Evolutionary conservation across 2,888 invertebrate species (phyloP).

Genomic region (Bombylius major): DNA sequence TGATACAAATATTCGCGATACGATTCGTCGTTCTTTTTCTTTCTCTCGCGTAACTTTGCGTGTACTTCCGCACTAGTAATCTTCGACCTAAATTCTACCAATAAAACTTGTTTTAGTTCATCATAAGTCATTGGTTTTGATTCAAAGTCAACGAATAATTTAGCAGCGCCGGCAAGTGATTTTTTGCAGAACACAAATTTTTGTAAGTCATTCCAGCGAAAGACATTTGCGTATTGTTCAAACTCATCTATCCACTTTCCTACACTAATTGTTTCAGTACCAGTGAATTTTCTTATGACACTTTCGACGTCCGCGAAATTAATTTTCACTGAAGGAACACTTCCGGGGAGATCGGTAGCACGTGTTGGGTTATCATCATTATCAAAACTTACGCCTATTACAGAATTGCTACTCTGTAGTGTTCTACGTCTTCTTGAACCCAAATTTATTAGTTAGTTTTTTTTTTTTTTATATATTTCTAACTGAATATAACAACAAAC

Average conservation of each 20-base stretch:
- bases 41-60: constrained; percentile 3
- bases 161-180: constrained; percentile 2
- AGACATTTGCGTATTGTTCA: constrained; percentile 4
- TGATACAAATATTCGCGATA: constrained; percentile 9
- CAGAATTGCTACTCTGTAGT: too few species aligned
- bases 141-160: constrained; percentile 5
- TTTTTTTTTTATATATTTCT: too few species aligned
- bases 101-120: constrained; percentile 2
- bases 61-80: constrained; percentile 5
- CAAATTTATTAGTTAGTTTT: too few species aligned
- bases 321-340: background rate
- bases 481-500: too few species aligned
- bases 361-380: too few species aligned
- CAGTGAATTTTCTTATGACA: constrained; percentile 3
- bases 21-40: constrained; percentile 3
- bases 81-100: constrained; percentile 1
- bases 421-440: too few species aligned
- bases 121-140: constrained; percentile 5
- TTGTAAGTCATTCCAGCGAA: constrained; percentile 5
- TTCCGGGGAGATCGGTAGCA: too few species aligned
- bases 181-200: constrained; percentile 7
- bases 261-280: background rate
- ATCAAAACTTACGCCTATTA: too few species aligned
- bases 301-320: constrained; percentile 5
- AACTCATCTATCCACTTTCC: constrained; percentile 6